Evolutionary conservation across 2,888 invertebrate genomes (phyloP).

Genomic region (Oxystoma pomonae): DNA sequence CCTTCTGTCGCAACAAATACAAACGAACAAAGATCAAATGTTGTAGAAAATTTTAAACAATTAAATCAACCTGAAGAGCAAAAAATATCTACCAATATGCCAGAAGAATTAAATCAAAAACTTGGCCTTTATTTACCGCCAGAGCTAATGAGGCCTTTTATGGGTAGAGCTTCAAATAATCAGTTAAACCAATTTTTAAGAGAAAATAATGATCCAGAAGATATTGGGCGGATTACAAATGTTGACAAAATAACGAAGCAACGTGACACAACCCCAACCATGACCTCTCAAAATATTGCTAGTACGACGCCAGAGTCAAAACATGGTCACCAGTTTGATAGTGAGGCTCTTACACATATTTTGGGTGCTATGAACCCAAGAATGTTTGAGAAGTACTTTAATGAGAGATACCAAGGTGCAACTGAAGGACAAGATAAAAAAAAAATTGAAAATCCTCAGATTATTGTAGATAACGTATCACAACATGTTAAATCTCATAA

Average conservation of each 20-base stretch:
- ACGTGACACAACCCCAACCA: neutral
- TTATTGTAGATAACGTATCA: too few relatives aligned
- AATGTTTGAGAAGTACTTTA: slow-evolving; percentile 32
- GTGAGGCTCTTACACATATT: slow-evolving; percentile 22
- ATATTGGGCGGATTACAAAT: neutral
- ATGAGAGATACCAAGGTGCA: too few relatives aligned
- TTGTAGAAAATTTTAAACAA: neutral
- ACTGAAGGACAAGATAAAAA: too few relatives aligned
- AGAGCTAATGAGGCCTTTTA: slow-evolving; percentile 31
- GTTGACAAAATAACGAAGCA: neutral
- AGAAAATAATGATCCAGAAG: slow-evolving; percentile 18
- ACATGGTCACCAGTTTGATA: neutral
- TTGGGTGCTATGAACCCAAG: slow-evolving; percentile 31
- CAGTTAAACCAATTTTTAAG: slow-evolving; percentile 18
- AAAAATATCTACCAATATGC: too few relatives aligned
- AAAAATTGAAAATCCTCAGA: too few relatives aligned
- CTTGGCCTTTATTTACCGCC: slow-evolving; percentile 25
- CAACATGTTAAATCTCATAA: too few relatives aligned
- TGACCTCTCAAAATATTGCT: neutral
- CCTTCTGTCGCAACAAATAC: too few relatives aligned
- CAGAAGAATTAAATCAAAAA: slow-evolving; percentile 14
- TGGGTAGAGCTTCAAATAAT: slow-evolving; percentile 26
- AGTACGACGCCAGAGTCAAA: neutral
- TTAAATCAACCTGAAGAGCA: neutral
- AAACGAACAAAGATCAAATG: neutral